These are phyloP conservation scores for Sinonovacula constricta DNA, from an alignment of 1,140 invertebrate species.

Conservation along the genomic window DNA sequence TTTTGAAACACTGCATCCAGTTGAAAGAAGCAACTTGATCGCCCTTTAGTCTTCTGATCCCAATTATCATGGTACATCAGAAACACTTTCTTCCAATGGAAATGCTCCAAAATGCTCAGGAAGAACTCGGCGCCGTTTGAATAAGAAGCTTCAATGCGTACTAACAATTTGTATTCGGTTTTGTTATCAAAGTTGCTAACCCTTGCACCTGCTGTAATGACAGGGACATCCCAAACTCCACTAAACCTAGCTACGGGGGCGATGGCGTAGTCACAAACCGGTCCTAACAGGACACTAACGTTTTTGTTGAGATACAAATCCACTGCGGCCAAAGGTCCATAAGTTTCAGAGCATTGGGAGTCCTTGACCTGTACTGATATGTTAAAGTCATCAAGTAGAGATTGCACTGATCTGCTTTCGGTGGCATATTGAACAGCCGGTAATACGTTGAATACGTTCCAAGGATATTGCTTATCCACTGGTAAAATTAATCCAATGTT, in stretches of 20 bases:
- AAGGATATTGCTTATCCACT: constrained; percentile 46
- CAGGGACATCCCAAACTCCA: constrained; percentile 90
- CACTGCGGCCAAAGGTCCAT: constrained; percentile 68
- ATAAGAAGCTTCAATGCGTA: constrained; percentile 65
- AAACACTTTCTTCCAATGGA: constrained; percentile 84
- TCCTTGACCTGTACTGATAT: constrained; percentile 59
- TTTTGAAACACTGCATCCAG: constrained; percentile 68
- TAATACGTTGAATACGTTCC: constrained; percentile 53
- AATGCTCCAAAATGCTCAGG: constrained; percentile 83
- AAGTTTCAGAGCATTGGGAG: constrained; percentile 68
- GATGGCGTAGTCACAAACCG: constrained; percentile 94
- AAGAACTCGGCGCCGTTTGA: constrained; percentile 86
- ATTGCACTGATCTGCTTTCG: constrained; percentile 49
- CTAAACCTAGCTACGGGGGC: constrained; percentile 92
- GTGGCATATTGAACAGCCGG: constrained; percentile 69
- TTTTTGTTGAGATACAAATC: constrained; percentile 67
- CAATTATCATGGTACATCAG: constrained; percentile 73
- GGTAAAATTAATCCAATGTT: constrained; percentile 68
- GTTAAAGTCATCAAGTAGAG: constrained; percentile 51
- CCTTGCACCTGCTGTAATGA: constrained; percentile 90
- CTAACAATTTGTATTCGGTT: constrained; percentile 65
- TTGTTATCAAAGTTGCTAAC: constrained; percentile 85
- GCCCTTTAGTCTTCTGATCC: constrained; percentile 43
- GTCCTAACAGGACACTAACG: constrained; percentile 91
- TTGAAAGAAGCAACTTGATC: constrained; percentile 65